Evolutionary conservation across 92 coral and sea anemone species (phyloP).

Genomic region (Pocillopora grandis): DNA sequence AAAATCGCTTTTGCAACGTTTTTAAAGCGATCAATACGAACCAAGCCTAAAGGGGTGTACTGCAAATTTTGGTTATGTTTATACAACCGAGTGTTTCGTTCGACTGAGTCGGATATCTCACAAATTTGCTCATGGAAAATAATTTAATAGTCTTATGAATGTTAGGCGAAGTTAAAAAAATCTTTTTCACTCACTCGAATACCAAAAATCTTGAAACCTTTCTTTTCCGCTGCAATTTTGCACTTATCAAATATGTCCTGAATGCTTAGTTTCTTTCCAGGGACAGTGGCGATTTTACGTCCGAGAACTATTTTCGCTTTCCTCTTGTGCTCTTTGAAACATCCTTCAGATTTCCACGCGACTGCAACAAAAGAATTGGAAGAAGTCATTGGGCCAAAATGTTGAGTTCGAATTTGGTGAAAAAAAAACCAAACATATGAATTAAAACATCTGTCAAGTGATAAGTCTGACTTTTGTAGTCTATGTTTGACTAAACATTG

Average conservation of each 20-base stretch:
- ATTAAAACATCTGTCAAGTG: too few species aligned
- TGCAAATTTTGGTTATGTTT: too few species aligned
- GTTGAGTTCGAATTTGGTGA: neutral
- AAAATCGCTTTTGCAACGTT: too few species aligned
- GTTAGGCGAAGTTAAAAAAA: neutral
- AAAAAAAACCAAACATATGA: too few species aligned
- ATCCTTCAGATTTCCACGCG: neutral
- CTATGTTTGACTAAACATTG: too few species aligned
- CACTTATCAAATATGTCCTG: neutral
- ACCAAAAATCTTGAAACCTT: neutral
- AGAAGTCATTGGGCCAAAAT: neutral
- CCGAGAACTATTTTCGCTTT: neutral
- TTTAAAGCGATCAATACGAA: too few species aligned
- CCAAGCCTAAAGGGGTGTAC: too few species aligned
- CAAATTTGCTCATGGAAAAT: too few species aligned
- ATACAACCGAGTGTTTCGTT: too few species aligned
- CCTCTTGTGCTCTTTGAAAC: neutral
- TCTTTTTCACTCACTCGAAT: neutral
- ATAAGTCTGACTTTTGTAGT: too few species aligned
- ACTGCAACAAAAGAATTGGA: neutral
- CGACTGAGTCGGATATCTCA: too few species aligned
- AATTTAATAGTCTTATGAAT: neutral
- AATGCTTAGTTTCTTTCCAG: neutral
- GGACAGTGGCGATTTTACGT: neutral
- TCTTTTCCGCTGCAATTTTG: neutral